Base-by-base conservation (phyloP, 2,797 vertebrate species). In the Taenioides sp. region DNA sequence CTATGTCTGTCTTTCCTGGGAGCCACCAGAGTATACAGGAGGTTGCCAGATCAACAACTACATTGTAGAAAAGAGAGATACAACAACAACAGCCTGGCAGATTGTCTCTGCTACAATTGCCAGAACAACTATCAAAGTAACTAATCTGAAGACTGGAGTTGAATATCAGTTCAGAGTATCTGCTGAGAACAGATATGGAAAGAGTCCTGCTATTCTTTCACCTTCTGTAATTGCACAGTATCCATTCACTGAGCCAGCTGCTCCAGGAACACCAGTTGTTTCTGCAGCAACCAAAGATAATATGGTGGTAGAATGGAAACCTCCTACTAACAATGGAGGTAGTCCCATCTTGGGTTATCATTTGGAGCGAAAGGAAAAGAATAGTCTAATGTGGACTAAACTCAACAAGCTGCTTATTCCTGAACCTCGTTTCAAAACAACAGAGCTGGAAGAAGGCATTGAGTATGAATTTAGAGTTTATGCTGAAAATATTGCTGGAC, bases 21-120 rank as follows among this genome's bases (percentile, higher is more conserved):
- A 99, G 84, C 93, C 95, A 83, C 98, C 98, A 78, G 91, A 83
- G 72, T 99, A 98, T 60, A 97, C 95, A 37, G 98, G 98, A 73
- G 98, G 98, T 69, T 99, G 98, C 89, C 94, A 97, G 73, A 99
- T 99, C 89, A 99, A 96, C 86, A 99, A 99, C 84, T 99, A 99
- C 76, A 95, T 98, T 84, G 97, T 99, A 75, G 97, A 99, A 85
- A 99, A 99, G 81, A 95, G 97, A 86, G 97, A 98, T 80, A 99
- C 98, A 52, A 98, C 96, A 70, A 97, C 96, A 47, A 97, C 96
- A 69, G 90, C 93, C 0, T 99, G 98, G 98, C 96, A 95, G 14
- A 96, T 95, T 80, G 96, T 99, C 68, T 99, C 98, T 83, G 98
- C 98, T 80, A 99, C 97, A 37, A 96, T 99, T 88, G 98, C 98